Conservation (phyloP, 2,888 invertebrate species). For the Spisula subtruncata region DNA sequence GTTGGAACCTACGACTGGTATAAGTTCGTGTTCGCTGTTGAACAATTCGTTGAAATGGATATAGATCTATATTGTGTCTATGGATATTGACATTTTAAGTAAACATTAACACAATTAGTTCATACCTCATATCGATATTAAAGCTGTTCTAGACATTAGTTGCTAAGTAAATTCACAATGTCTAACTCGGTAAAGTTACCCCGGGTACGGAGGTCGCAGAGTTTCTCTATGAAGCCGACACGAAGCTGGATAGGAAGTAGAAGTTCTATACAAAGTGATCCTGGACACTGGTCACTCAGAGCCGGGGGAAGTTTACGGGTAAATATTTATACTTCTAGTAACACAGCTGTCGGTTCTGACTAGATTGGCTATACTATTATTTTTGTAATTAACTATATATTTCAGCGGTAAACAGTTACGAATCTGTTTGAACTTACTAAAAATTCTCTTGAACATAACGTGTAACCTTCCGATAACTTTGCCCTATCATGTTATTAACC, state of each 20-base stretch:
- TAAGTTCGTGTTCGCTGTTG: background rate
- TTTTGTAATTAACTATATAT: no score
- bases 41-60: background rate
- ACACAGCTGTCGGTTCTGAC: background rate
- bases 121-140: slow-evolving; percentile 1
- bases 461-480: no score
- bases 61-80: background rate
- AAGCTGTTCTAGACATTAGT: background rate
- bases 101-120: background rate
- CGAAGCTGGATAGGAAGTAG: slow-evolving; percentile 39
- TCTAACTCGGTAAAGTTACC: slow-evolving; percentile 38
- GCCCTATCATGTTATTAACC: no score
- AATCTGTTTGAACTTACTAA: no score
- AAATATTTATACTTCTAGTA: slow-evolving; percentile 14
- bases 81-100: slow-evolving; percentile 20
- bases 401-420: no score
- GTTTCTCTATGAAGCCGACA: slow-evolving; percentile 46
- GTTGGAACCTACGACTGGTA: background rate
- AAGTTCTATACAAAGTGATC: slow-evolving; percentile 43
- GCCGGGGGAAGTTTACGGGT: slow-evolving; percentile 36
- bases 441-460: no score
- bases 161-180: slow-evolving; percentile 25
- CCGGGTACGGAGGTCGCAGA: slow-evolving; percentile 39
- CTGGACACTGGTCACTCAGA: slow-evolving; percentile 39
- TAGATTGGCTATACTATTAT: no score